A percentile compares a stretch with the other conserved stretches of the same genome.
Conservation (phyloP, 2,888 invertebrate genomes). For the Diabrotica balteata region DNA sequence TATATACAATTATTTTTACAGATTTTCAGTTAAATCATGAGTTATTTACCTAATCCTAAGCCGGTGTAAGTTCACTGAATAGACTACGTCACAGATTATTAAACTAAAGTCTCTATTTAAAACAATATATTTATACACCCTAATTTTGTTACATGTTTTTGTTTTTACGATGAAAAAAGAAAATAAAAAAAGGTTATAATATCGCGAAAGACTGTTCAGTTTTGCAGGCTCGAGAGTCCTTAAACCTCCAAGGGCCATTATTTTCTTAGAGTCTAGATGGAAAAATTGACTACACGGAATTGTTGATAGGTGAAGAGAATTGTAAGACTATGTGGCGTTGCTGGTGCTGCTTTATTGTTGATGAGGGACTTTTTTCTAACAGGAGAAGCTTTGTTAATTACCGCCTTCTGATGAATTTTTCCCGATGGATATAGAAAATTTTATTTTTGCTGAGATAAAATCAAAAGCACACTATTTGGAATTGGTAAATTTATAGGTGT, state of each 20-base stretch:
- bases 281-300: conserved; percentile 44
- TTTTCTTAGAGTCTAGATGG: conserved; percentile 39
- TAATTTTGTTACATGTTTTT: no score
- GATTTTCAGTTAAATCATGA: no score
- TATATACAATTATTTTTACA: no score
- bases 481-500: no score
- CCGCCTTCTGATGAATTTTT: conserved; percentile 48
- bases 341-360: conserved; percentile 43
- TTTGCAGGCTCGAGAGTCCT: conserved; percentile 15
- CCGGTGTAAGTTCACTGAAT: no score
- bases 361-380: conserved; percentile 45
- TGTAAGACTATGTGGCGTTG: conserved; percentile 25
- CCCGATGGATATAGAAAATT: background rate
- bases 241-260: conserved; percentile 43
- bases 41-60: no score
- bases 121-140: no score
- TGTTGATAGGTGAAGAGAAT: conserved; percentile 33
- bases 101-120: no score
- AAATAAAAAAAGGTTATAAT: background rate
- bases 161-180: background rate
- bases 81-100: no score
- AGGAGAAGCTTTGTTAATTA: conserved; percentile 47
- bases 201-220: background rate
- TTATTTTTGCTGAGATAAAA: no score
- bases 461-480: no score